Base-by-base conservation (phyloP, 2,113 vertebrate species). In the Hyaena hyaena region DNA sequence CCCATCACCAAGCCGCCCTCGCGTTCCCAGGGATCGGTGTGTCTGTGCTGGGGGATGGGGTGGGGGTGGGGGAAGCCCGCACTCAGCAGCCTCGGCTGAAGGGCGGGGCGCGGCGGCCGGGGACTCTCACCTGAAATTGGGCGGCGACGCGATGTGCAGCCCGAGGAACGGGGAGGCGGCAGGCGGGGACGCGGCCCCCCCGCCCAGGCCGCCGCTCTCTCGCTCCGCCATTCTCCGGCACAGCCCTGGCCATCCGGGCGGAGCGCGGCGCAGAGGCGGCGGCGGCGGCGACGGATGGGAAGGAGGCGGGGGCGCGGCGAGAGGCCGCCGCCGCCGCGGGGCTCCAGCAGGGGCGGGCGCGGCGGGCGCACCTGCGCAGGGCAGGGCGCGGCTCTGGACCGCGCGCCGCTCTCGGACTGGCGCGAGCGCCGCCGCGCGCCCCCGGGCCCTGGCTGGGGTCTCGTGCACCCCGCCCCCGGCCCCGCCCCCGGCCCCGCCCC, bases 211-310 rank as follows among this genome's bases (percentile, higher is more conserved):
- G 95, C 98, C 98, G 98, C 99, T 99, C 91, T 99, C 99, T 99
- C 99, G 96, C 98, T 99, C 99, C 99, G 99, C 99, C 99, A 99
- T 99, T 99, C 99, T 97, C 98, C 85, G 91, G 95, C 98, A 90
- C 98, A 98, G 98, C 98, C 95, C 98, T 97, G 97, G 96, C 97
- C 98, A 98, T 98, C 97, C 98, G 97, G 97, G 97, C 97, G 97
- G 96, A 96, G 98, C 97, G 95, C 96, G 58, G 97, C 77, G 95
- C 95, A 43, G 92, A 84, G 95, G 93, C 79, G 82, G 81, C 31
- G 43, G 85, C 10, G 48, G 53, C 43, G 82, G 94, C 74, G 63
- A 76, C 50, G 28, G 90, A 50, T 48, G 82, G n/a, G 83, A 28
- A 28, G 63, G 89, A 84, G 95, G 96, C 81, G 95, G 96, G 83